Evolutionary conservation across 2,797 vertebrate genomes (phyloP), one percentile per base, ranked within the genome.

Genomic region (Catharus ustulatus): DNA sequence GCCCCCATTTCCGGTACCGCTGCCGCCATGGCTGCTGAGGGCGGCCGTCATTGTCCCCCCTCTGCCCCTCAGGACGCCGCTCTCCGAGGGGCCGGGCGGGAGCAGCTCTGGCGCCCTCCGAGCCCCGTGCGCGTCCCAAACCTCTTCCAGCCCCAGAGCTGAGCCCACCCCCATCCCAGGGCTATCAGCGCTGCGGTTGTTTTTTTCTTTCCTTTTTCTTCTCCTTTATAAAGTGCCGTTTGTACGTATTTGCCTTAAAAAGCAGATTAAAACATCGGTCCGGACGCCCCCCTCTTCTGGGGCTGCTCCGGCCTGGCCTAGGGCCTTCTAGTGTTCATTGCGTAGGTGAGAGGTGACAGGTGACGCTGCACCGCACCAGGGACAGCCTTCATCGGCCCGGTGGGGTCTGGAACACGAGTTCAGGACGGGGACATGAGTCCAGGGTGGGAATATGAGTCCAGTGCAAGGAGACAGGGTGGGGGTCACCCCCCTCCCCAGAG

Each of bases 191-290:
- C 29, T 34, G 66, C 9, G 2, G 12, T 9, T 59, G 11, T 6
- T 14, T 13, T 17, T 38, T 59, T 5, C 29, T 77, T 32, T 84
- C 62, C 32, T 84, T 74, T 76, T 86, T 21, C 64, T 72, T 27
- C 67, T 92, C 40, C 78, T 94, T 93, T 73, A 87, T 63, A 89
- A 96, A 96, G 95, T 94, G 95, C 86, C 1, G 0, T 48, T 62
- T 75, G 59, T 61, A 78, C 15, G 17, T 91, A 75, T 74, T 88
- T 81, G 62, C 88, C 87, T 75, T 68, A 71, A 63, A 78, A 86
- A 77, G 46, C 73, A 24, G 18, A 29, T 77, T 84, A 93, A 88
- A 93, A 86, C 42, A 36, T 1, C 11, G 45, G 64, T 49, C 76
- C 2, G 3, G 61, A 57, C 1, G 1, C 20, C 17, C 3, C 6